Conservation (phyloP, 2,797 vertebrate species). For the Coregonus sp. region DNA sequence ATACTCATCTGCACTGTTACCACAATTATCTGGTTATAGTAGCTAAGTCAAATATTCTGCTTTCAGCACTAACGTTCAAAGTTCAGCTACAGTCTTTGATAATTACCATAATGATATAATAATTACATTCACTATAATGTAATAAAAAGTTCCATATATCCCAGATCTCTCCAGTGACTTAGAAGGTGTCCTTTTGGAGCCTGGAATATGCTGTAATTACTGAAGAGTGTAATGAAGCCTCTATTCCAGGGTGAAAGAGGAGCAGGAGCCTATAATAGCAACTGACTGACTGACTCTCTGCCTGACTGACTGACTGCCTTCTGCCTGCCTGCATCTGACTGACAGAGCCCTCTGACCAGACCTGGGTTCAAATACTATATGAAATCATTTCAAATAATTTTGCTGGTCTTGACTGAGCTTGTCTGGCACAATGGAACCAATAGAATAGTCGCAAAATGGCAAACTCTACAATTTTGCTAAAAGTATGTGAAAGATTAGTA, state of each 20-base stretch:
- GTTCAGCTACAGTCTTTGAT: background rate
- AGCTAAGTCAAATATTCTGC: background rate
- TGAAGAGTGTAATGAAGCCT: slow-evolving; percentile 38
- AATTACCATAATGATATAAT: background rate
- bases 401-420: too few relatives aligned
- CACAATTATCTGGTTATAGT: background rate
- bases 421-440: too few relatives aligned
- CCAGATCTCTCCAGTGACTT: slow-evolving; percentile 11
- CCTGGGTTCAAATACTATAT: background rate
- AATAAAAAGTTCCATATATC: slow-evolving; percentile 16
- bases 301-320: too few relatives aligned
- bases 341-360: slow-evolving; percentile 46
- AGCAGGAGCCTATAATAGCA: slow-evolving; percentile 40
- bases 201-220: slow-evolving; percentile 36
- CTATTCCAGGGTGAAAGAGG: slow-evolving; percentile 39
- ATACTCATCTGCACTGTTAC: background rate
- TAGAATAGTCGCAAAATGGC: too few relatives aligned
- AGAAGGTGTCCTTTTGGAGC: slow-evolving; percentile 17
- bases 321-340: slow-evolving; percentile 23
- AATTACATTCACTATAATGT: slow-evolving; percentile 4
- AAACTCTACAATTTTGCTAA: too few relatives aligned
- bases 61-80: background rate
- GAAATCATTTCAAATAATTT: too few relatives aligned
- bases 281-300: background rate
- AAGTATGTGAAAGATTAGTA: too few relatives aligned